phyloP scores from a whole-genome alignment of 2,888 invertebrate genomes.

The Papilio elwesi region DNA sequence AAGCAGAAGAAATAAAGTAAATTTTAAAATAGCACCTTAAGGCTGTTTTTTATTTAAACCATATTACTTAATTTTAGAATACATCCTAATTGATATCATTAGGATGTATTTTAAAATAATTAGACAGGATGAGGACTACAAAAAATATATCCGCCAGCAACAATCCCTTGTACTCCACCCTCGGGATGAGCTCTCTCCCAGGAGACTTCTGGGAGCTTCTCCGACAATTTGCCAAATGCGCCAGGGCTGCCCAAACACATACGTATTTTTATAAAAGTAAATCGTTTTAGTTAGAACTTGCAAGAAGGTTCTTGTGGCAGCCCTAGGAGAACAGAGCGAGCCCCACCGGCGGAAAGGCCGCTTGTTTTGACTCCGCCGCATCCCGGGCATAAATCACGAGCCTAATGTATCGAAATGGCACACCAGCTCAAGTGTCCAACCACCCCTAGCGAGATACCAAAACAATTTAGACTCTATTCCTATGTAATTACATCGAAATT shows the following conservation, averaged over 20 bases:
- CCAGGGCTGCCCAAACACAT: slow-evolving; percentile 24
- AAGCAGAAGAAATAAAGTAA: no score
- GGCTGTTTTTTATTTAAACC: no score
- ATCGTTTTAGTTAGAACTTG: not conserved
- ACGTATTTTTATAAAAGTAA: no score
- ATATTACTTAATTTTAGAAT: not conserved
- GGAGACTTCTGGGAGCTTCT: slow-evolving; percentile 25
- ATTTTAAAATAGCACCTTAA: no score
- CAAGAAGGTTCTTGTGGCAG: slow-evolving; percentile 43
- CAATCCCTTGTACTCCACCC: slow-evolving; percentile 47
- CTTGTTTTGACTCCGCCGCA: slow-evolving; percentile 78
- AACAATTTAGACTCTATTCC: slow-evolving; percentile 49
- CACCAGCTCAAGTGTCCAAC: slow-evolving; percentile 64
- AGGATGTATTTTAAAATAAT: not conserved
- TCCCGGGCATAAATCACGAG: slow-evolving; percentile 80
- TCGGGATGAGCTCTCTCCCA: slow-evolving; percentile 27
- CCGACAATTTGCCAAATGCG: slow-evolving; percentile 28
- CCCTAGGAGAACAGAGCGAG: slow-evolving; percentile 54
- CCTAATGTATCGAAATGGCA: slow-evolving; percentile 82
- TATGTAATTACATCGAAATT: slow-evolving; percentile 21
- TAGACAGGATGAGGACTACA: slow-evolving; percentile 46
- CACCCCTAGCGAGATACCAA: slow-evolving; percentile 53
- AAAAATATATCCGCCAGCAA: slow-evolving; percentile 62
- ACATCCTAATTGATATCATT: no score
- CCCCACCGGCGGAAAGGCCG: slow-evolving; percentile 58